Percentiles rank a stretch among this genome's conserved stretches.
Evolutionary conservation across 2,113 vertebrate genomes (phyloP).

Genomic region (Callipepla californica): DNA sequence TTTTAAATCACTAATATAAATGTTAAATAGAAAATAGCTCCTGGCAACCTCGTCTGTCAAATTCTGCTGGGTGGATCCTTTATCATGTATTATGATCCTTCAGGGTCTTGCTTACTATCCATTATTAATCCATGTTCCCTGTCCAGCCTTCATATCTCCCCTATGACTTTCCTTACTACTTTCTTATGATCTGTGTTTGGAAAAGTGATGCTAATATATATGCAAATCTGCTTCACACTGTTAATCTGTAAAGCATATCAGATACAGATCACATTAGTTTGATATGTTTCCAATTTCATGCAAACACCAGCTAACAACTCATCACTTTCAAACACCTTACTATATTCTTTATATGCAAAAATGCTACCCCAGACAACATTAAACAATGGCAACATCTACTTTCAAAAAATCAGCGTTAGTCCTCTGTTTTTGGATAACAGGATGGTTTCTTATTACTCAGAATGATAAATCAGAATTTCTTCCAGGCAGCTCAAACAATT

Average conservation of each 20-base stretch:
- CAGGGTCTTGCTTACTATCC: not conserved
- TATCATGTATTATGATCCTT: conserved; percentile 32
- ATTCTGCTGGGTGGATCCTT: not conserved
- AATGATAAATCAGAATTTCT: not conserved
- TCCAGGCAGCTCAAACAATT: not conserved
- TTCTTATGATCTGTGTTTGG: not conserved
- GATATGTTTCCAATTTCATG: not conserved
- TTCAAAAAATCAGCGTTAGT: not conserved
- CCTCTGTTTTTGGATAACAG: not conserved
- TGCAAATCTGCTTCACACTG: conserved; percentile 43
- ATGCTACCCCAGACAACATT: not conserved
- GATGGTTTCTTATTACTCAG: not conserved
- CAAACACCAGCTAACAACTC: not conserved
- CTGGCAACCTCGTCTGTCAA: not conserved
- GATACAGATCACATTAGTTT: conserved; percentile 19
- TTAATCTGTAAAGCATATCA: conserved; percentile 37
- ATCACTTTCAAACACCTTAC: not conserved
- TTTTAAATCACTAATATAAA: conserved; percentile 65
- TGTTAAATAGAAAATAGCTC: conserved; percentile 48
- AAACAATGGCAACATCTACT: not conserved
- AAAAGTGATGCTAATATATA: conserved; percentile 28
- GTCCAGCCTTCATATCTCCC: conserved; percentile 24
- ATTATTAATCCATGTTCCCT: conserved; percentile 29
- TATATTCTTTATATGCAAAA: not conserved
- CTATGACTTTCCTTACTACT: not conserved